Conservation (phyloP, 2,797 vertebrate species). For the Falco berigora region DNA sequence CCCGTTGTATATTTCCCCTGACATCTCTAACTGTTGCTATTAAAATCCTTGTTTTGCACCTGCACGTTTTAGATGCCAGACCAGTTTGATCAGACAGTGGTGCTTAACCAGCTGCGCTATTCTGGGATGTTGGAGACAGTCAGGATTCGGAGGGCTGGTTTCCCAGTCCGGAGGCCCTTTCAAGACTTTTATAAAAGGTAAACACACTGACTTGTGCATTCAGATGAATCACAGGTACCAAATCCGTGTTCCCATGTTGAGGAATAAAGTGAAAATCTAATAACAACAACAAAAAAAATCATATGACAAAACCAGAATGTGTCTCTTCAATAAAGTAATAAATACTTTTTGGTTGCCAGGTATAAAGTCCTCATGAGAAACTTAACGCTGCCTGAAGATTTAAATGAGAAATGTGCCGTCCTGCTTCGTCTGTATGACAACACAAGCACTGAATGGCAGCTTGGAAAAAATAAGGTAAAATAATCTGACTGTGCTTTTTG, state of each 20-base stretch:
- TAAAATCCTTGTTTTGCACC: not conserved
- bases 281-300: not conserved
- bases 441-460: constrained; percentile 85
- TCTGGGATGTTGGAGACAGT: constrained; percentile 97
- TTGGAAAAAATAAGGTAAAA: constrained; percentile 92
- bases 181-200: constrained; percentile 91
- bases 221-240: not conserved
- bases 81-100: constrained; percentile 91
- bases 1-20: not conserved
- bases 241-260: not conserved
- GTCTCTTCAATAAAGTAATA: not conserved
- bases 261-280: not conserved
- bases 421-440: constrained; percentile 84
- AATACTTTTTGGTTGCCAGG: constrained; percentile 64
- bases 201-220: not conserved
- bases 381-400: constrained; percentile 74
- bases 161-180: constrained; percentile 86
- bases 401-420: constrained; percentile 77
- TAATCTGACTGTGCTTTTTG: not conserved
- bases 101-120: constrained; percentile 93
- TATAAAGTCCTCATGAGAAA: constrained; percentile 88
- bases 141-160: constrained; percentile 88
- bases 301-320: not conserved
- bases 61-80: constrained; percentile 83
- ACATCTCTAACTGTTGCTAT: not conserved